These are phyloP conservation scores for Hydriomena furcata DNA, from an alignment of 2,888 invertebrate genomes.

Conservation along the genomic window DNA sequence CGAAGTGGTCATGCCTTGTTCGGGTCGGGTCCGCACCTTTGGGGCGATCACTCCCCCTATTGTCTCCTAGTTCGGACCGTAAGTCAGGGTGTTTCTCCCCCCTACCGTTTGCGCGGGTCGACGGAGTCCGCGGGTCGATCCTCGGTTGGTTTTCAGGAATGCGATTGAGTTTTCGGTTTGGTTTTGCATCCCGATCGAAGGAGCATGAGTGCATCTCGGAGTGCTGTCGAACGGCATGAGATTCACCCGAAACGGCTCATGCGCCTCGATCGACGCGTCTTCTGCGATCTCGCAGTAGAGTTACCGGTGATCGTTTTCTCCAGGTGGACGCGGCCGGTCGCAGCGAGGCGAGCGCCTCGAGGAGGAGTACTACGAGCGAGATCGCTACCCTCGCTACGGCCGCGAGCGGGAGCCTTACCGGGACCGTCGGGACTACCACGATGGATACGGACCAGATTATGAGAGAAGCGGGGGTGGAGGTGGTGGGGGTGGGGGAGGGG, in stretches of 20 bases:
- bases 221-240: neutral
- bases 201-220: slow-evolving; percentile 10
- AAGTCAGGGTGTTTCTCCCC: slow-evolving; percentile 57
- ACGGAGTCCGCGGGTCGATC: slow-evolving; percentile 4
- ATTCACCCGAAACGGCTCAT: slow-evolving; percentile 10
- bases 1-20: slow-evolving; percentile 68
- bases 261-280: neutral
- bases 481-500: slow-evolving; percentile 32
- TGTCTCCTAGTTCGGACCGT: slow-evolving; percentile 59
- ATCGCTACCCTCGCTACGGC: slow-evolving; percentile 56
- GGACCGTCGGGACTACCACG: slow-evolving; percentile 53
- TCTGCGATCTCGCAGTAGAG: neutral
- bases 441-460: slow-evolving; percentile 48
- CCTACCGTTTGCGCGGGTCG: slow-evolving; percentile 42
- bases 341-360: slow-evolving; percentile 81
- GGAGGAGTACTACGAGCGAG: slow-evolving; percentile 79
- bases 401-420: slow-evolving; percentile 51
- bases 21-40: slow-evolving; percentile 69
- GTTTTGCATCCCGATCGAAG: slow-evolving; percentile 28
- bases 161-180: slow-evolving; percentile 36
- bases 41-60: slow-evolving; percentile 59
- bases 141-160: slow-evolving; percentile 24
- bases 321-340: slow-evolving; percentile 74
- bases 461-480: slow-evolving; percentile 42
- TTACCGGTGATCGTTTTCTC: slow-evolving; percentile 5